Evolutionary conservation across 2,888 invertebrate genomes (phyloP), one percentile per base, ranked within the genome.

Genomic region (Ophion ellenae): DNA sequence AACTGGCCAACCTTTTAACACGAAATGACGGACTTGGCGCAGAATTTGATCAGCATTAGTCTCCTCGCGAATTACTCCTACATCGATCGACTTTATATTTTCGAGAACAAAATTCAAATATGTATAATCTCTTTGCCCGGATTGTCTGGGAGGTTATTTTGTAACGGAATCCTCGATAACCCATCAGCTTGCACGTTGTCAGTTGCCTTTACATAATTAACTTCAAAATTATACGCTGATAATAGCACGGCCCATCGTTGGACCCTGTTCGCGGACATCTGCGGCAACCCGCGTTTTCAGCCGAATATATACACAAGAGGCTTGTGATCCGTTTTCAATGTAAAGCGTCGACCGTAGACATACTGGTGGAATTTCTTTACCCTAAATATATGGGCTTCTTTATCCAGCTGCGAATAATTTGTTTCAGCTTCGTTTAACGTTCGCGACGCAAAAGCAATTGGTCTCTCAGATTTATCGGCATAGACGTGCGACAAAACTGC

Each of bases 401-500:
- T 24, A 24, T 24, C 24, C 24, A 24, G 24, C 24, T 24, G 24
- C 24, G 24, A 24, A 24, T 24, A 24, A 24, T 24, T 24, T 24
- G 59, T 77, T 69, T 88, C 84, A 6, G 87, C 77, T 14, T 81
- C n/a, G n/a, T n/a, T n/a, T 74, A 89, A 67, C 10, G 85, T 79
- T n/a, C 86, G 70, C 3, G 87, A 89, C 11, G 86, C 87, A 57
- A 82, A 89, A 47, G 85, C 86, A 11, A 89, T 83, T 3, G 87
- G 86, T 74, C 66, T 73, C 57, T 88, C 89, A 11, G 76, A 64
- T 9, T 81, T 83, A 64, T 89, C 73, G 1, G 84, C 6, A 87
- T 83, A 57, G 14, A 83, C 75, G 24, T 90, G 90, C 24, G 87
- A 83, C 11, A 90, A 47, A n/a, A 90, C 91, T 24, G 92, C 89